Conservation (phyloP, 2,797 vertebrate genomes). For the Crax fasciolata region DNA sequence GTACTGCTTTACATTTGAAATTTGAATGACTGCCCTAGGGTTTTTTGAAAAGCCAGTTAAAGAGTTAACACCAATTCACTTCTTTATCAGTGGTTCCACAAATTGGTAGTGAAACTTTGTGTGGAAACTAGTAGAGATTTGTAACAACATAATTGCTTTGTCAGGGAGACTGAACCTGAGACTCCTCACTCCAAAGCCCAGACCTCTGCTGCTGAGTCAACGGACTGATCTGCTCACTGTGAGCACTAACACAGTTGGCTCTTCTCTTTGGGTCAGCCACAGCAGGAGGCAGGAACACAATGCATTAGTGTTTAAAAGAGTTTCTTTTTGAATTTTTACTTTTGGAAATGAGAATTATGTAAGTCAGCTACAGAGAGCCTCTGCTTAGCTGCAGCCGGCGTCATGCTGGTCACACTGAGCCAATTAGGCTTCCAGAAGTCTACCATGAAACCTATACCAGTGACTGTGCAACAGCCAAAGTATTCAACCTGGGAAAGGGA, state of each 20-base stretch:
- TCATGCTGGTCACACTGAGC: conserved; percentile 23
- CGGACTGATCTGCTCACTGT: accelerated
- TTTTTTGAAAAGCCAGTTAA: neutral
- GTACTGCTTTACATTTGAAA: neutral
- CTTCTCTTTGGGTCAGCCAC: neutral
- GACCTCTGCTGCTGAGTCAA: neutral
- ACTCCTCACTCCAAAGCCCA: accelerated
- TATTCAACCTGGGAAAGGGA: neutral
- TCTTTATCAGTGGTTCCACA: neutral
- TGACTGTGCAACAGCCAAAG: conserved; percentile 26
- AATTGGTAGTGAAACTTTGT: neutral
- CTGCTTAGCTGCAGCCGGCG: neutral
- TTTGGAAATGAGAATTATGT: neutral
- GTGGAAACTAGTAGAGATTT: neutral
- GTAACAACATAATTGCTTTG: neutral
- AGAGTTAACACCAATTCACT: neutral
- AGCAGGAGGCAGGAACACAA: neutral
- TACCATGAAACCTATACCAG: neutral
- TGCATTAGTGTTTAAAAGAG: neutral
- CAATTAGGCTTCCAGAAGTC: conserved; percentile 31
- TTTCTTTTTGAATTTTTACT: neutral
- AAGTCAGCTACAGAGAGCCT: conserved; percentile 12
- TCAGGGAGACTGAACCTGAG: neutral
- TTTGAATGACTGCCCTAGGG: neutral
- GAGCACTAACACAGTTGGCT: accelerated